These are phyloP conservation scores for Xestia c-nigrum DNA, from an alignment of 2,888 invertebrate species.

Conservation along the genomic window DNA sequence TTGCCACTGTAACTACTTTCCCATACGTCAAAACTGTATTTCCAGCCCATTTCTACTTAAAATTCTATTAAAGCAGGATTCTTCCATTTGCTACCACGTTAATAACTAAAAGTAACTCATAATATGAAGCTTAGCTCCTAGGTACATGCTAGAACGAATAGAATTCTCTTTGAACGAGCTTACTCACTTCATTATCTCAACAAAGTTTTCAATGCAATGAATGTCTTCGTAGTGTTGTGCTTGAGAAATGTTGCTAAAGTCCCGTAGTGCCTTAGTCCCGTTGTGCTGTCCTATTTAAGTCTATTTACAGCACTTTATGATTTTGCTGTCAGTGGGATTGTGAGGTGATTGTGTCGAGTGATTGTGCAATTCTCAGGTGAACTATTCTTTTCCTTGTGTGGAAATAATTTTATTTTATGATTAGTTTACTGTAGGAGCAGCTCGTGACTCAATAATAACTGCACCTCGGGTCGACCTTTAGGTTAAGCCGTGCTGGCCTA, in stretches of 20 bases:
- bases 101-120: background rate
- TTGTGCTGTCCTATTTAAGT: constrained; percentile 24
- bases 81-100: background rate
- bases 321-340: constrained; percentile 15
- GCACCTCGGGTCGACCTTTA: no score
- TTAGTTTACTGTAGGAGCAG: background rate
- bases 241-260: constrained; percentile 48
- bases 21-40: background rate
- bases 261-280: background rate
- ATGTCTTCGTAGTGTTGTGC: constrained; percentile 38
- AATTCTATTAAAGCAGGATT: background rate
- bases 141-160: background rate
- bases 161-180: constrained; percentile 26
- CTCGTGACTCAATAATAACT: no score
- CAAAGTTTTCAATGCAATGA: constrained; percentile 54
- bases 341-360: background rate
- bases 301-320: constrained; percentile 20
- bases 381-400: background rate
- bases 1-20: background rate
- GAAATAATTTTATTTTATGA: background rate
- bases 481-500: no score
- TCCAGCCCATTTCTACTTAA: background rate
- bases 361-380: constrained; percentile 8
- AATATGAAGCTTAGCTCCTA: constrained; percentile 11
- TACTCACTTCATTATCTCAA: constrained; percentile 44